Evolutionary conservation across 2,888 invertebrate species (phyloP), one percentile per base, ranked within the genome.

Genomic region (Machimus rusticus): DNA sequence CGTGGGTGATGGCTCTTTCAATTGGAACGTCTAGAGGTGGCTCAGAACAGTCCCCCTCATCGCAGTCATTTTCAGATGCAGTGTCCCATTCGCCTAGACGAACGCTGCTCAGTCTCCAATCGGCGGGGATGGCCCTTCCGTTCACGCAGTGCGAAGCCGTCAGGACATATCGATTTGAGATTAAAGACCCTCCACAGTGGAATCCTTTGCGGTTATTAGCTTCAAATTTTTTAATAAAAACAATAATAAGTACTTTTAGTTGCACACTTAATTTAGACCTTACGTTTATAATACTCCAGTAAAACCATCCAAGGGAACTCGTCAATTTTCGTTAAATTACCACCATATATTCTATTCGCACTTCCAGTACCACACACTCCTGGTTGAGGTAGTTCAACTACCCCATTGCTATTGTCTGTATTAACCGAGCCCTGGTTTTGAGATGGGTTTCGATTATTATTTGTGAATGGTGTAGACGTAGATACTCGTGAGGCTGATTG

Each of bases 121-220:
- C 93, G 5, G 90, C 89, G 0, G 95, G 96, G 19, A 96, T 91
- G 87, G 95, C 95, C 55, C 94, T 93, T 1, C 95, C 95, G 90
- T 94, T 95, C 34, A 96, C 93, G 90, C 97, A 97, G 90, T 97
- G 96, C 0, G 95, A 96, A 0, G 96, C 96, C 0, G 96, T 96
- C 82, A 97, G 90, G 6, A 96, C 94, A 90, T 96, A 96, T 88
- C 94, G 94, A 0, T 92, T 91, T 37, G 93, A 94, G 89, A 97
- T 95, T 28, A 97, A 92, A 0, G 95, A 95, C 0, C 96, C 96
- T 0, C 96, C 96, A 90, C 96, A 97, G 90, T 95, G 95, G 89
- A 95, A 95, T 1, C 95, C 94, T 90, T 93, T 93, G 0, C 93
- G 93, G 46, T 94, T 94, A 79, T 94, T 94, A 91, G 94, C 95